phyloP scores from a whole-genome alignment of 2,888 invertebrate genomes.

The Chalcis sispes region DNA sequence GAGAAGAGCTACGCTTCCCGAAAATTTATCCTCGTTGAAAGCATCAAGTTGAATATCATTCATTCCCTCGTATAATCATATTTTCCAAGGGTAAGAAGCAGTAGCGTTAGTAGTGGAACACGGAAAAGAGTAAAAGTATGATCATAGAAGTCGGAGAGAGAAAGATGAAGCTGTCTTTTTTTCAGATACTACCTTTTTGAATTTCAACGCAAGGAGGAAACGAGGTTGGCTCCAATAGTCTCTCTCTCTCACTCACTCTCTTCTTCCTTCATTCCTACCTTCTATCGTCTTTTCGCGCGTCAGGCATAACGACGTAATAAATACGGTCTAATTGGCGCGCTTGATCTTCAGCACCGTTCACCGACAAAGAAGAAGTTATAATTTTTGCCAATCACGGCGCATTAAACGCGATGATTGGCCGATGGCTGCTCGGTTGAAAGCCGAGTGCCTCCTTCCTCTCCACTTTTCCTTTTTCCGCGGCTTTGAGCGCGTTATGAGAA shows the following conservation, averaged over 20 bases:
- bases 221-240: not conserved
- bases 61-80: constrained; percentile 35
- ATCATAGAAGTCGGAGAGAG: constrained; percentile 4
- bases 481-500: constrained; percentile 36
- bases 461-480: not conserved
- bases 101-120: too few relatives aligned
- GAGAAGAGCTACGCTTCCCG: not conserved
- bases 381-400: constrained; percentile 39
- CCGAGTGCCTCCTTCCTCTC: not conserved
- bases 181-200: constrained; percentile 4
- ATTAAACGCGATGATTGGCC: not conserved
- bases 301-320: constrained; percentile 43
- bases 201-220: not conserved
- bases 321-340: constrained; percentile 43
- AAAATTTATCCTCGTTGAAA: constrained; percentile 34
- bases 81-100: constrained; percentile 5
- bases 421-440: not conserved
- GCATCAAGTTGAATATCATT: constrained; percentile 42
- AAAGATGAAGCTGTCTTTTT: not conserved
- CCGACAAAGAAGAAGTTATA: not conserved
- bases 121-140: constrained; percentile 3
- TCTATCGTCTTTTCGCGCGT: not conserved
- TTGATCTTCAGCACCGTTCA: too few relatives aligned
- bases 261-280: not conserved
- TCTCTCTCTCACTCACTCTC: not conserved